phyloP scores from a whole-genome alignment of 2,113 vertebrate species.

The Sisor rabdophorus region DNA sequence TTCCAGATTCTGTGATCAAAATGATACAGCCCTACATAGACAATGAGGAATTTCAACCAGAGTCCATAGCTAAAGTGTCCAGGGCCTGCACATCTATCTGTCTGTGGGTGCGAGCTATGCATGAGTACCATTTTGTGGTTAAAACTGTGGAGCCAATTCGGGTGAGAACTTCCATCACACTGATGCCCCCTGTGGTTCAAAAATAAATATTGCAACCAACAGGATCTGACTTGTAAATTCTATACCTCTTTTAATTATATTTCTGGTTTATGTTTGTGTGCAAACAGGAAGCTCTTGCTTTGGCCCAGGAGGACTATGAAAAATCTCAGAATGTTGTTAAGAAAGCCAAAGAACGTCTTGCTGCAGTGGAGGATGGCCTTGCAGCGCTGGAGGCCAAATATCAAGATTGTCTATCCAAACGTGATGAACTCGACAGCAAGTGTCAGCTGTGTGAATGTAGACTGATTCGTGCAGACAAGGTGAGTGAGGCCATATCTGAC shows the following conservation, averaged over 20 bases:
- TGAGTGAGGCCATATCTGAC: conserved; percentile 41
- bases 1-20: conserved; percentile 78
- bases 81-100: conserved; percentile 91
- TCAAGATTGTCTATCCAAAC: conserved; percentile 76
- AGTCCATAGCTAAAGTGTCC: conserved; percentile 83
- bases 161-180: conserved; percentile 64
- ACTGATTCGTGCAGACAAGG: conserved; percentile 76
- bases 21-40: conserved; percentile 87
- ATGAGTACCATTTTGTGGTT: conserved; percentile 85
- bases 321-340: conserved; percentile 76
- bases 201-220: not conserved
- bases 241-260: not conserved
- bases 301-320: conserved; percentile 80
- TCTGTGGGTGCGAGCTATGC: conserved; percentile 91
- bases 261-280: conserved; percentile 29
- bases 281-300: conserved; percentile 74
- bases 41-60: conserved; percentile 85
- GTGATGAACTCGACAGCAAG: conserved; percentile 81
- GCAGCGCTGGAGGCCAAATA: conserved; percentile 77
- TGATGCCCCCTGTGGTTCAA: conserved; percentile 12
- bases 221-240: not conserved
- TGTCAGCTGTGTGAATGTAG: conserved; percentile 80
- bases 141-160: conserved; percentile 81
- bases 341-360: conserved; percentile 73
- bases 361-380: conserved; percentile 75